Percentiles rank a stretch among this genome's conserved stretches.
phyloP scores from a whole-genome alignment of 2,888 invertebrate genomes.

The Teleogryllus oceanicus region DNA sequence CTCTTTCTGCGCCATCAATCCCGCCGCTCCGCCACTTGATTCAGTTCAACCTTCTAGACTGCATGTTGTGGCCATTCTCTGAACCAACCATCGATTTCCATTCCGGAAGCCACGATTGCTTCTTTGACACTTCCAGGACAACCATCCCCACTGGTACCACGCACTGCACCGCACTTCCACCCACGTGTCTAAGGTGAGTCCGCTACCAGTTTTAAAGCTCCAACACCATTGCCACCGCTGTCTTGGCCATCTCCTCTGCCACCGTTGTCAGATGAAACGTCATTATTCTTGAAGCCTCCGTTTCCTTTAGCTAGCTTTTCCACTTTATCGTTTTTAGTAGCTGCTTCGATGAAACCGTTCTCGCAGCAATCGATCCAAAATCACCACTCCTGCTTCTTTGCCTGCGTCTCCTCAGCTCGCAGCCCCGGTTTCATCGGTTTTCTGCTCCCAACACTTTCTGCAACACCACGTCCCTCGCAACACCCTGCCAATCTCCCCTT shows the following conservation, averaged over 20 bases:
- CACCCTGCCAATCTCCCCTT: no score
- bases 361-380: background rate
- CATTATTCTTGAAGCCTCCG: background rate
- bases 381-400: no score
- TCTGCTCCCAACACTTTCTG: no score
- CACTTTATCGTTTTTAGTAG: background rate
- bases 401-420: no score
- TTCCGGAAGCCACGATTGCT: background rate
- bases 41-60: no score
- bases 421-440: no score
- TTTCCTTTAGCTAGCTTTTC: background rate
- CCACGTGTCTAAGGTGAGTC: background rate
- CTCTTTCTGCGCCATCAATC: no score
- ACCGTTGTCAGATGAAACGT: background rate
- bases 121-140: background rate
- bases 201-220: background rate
- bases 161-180: background rate
- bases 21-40: no score
- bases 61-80: no score
- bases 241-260: background rate
- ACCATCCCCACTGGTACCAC: background rate
- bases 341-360: background rate
- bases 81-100: no score
- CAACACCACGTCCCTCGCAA: no score
- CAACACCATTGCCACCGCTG: no score